Evolutionary conservation across 2,797 vertebrate genomes (phyloP).

Genomic region (Babyrousa celebensis): DNA sequence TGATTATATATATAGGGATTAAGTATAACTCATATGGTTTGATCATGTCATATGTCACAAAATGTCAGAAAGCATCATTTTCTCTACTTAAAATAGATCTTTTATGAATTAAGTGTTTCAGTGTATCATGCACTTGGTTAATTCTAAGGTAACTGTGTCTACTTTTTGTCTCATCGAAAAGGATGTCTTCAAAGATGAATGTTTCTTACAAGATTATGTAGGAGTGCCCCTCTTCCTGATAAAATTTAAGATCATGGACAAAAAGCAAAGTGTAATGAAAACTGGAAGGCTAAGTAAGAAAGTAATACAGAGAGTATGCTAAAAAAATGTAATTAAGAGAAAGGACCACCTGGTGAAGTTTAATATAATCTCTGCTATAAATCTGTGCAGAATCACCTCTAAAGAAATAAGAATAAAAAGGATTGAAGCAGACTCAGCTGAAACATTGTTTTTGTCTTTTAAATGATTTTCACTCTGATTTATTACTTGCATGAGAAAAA

Average conservation of each 20-base stretch:
- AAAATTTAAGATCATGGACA: not conserved
- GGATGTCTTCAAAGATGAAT: not conserved
- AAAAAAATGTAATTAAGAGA: not conserved
- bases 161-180: not conserved
- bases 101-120: not conserved
- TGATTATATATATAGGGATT: not conserved
- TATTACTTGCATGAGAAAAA: not conserved
- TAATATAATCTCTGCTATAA: not conserved
- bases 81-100: slow-evolving; percentile 29
- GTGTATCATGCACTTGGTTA: not conserved
- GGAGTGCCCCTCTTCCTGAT: not conserved
- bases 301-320: not conserved
- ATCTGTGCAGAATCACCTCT: not conserved
- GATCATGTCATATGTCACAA: not conserved
- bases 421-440: not conserved
- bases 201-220: not conserved
- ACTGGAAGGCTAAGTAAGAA: not conserved
- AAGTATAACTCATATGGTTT: not conserved
- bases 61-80: not conserved
- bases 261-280: not conserved
- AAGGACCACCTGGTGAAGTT: not conserved
- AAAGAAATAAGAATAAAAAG: not conserved
- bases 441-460: not conserved
- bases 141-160: not conserved
- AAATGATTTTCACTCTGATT: not conserved